Percentiles rank a stretch among this genome's conserved stretches.
These are phyloP conservation scores for Sebastes itinus DNA, from an alignment of 2,797 vertebrate species.

Conservation along the genomic window DNA sequence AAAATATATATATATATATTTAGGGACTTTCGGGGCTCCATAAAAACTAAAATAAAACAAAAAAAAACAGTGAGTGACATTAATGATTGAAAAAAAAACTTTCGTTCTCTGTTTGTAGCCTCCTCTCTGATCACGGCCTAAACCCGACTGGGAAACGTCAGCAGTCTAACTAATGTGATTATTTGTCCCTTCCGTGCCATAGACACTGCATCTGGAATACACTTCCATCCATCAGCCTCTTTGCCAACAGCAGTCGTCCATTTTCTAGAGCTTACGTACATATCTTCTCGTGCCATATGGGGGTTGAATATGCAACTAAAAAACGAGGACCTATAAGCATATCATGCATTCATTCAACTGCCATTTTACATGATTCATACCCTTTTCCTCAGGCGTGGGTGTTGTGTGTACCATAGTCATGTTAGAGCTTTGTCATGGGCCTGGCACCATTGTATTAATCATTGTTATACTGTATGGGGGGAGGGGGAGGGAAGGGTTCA, in stretches of 20 bases:
- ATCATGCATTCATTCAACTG: conserved; percentile 47
- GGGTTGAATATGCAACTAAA: conserved; percentile 73
- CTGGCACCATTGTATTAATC: conserved; percentile 51
- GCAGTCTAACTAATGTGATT: neutral
- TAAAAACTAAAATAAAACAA: too few relatives aligned
- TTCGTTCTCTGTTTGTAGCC: neutral
- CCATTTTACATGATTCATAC: conserved; percentile 30
- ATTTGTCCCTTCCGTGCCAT: conserved; percentile 50
- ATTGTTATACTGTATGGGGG: conserved; percentile 42
- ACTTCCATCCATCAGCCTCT: conserved; percentile 5
- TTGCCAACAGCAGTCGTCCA: conserved; percentile 29
- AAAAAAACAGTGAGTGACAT: neutral
- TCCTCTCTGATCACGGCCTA: conserved; percentile 31
- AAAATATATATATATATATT: neutral
- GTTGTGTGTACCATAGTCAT: conserved; percentile 49
- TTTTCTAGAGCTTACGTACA: neutral
- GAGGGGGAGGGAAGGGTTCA: conserved; percentile 15
- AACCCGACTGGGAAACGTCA: neutral
- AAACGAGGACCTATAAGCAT: conserved; percentile 53
- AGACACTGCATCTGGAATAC: conserved; percentile 18
- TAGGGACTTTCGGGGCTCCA: neutral
- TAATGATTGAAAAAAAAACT: neutral
- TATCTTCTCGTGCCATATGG: conserved; percentile 67
- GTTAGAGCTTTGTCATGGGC: conserved; percentile 38
- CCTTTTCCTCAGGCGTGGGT: conserved; percentile 49